Conservation (phyloP, 2,888 invertebrate species). For the Acanthopleura granulata region DNA sequence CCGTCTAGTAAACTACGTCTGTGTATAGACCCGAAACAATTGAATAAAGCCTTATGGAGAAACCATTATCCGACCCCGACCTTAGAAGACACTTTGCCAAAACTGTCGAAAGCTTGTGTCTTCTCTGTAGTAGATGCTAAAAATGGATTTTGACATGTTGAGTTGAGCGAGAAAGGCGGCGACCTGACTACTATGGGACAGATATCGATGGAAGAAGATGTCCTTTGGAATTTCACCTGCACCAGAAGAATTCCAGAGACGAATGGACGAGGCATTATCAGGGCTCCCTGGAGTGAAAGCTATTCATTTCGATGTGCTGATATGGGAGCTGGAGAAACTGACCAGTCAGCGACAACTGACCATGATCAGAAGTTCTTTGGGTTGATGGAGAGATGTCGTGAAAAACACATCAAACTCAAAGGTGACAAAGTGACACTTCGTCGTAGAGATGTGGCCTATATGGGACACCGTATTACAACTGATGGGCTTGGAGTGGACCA, state of each 20-base stretch:
- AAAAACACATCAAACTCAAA: constrained; percentile 30
- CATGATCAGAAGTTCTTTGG: constrained; percentile 26
- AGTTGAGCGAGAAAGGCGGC: constrained; percentile 28
- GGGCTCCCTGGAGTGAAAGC: constrained; percentile 26
- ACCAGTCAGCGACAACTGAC: constrained; percentile 26
- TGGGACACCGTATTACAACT: constrained; percentile 28
- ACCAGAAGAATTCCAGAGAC: constrained; percentile 38
- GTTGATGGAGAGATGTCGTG: constrained; percentile 25
- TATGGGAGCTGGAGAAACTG: constrained; percentile 25
- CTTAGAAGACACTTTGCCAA: constrained; percentile 24
- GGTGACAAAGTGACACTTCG: constrained; percentile 27
- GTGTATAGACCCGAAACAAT: constrained; percentile 33
- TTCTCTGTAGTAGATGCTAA: constrained; percentile 27
- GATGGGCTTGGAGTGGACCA: constrained; percentile 30
- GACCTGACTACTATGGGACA: constrained; percentile 34
- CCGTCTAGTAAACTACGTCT: constrained; percentile 25
- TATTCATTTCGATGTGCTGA: constrained; percentile 31
- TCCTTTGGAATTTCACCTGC: constrained; percentile 37
- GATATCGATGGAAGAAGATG: constrained; percentile 37
- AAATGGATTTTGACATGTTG: constrained; percentile 31
- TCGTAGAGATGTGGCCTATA: constrained; percentile 26
- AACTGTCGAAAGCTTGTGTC: constrained; percentile 17
- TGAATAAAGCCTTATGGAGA: constrained; percentile 29
- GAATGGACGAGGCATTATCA: constrained; percentile 19
- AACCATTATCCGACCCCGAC: constrained; percentile 27